Conservation (phyloP, 2,797 vertebrate genomes). For the Propithecus perrieri region DNA sequence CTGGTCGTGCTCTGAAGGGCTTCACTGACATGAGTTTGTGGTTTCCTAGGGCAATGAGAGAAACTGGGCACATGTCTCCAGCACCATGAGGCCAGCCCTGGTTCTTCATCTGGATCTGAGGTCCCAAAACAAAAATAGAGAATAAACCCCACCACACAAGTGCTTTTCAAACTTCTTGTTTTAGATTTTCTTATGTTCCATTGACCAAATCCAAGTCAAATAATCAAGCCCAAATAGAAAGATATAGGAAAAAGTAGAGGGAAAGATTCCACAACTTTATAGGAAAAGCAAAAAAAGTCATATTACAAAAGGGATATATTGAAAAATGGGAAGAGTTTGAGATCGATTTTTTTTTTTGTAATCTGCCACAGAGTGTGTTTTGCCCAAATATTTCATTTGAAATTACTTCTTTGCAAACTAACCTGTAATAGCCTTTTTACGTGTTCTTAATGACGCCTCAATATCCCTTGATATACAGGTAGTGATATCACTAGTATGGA, state of each 20-base stretch:
- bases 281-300: neutral
- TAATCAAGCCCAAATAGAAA: neutral
- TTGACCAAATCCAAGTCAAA: neutral
- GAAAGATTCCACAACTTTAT: neutral
- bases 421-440: neutral
- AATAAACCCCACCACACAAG: neutral
- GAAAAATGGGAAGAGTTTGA: neutral
- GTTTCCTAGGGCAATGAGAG: neutral
- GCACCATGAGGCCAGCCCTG: neutral
- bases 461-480: neutral
- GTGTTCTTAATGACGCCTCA: neutral
- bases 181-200: neutral
- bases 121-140: neutral
- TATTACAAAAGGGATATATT: neutral
- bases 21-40: neutral
- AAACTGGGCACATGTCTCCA: neutral
- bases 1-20: neutral
- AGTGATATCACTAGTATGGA: neutral
- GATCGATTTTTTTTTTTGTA: neutral
- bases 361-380: neutral
- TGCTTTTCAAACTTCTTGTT: neutral
- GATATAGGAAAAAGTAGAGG: neutral
- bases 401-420: constrained; percentile 1
- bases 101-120: neutral
- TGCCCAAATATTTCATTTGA: neutral